Conservation (phyloP, 2,113 vertebrate species). For the Chaetorhynchus papuensis region DNA sequence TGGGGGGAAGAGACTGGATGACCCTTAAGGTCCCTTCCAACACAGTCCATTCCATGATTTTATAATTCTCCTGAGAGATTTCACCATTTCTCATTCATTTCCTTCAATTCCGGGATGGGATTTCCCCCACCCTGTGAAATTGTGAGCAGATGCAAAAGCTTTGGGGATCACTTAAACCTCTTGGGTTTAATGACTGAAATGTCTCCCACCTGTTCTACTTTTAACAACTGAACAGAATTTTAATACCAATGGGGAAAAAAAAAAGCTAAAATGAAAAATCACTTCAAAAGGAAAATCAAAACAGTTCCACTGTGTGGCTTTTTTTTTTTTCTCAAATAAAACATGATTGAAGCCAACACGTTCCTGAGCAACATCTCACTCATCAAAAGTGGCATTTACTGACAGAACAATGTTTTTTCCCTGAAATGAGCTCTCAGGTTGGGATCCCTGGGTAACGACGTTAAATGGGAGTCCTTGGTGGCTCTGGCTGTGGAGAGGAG, state of each 20-base stretch:
- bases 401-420: not conserved
- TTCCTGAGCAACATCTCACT: slow-evolving; percentile 16
- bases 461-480: not conserved
- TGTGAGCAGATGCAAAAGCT: not conserved
- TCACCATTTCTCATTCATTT: not conserved
- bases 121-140: not conserved
- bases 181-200: not conserved
- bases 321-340: not conserved
- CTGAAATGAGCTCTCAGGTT: not conserved
- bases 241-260: not conserved
- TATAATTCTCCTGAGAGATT: not conserved
- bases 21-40: not conserved
- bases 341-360: not conserved
- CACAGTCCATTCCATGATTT: not conserved
- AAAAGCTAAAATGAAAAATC: not conserved
- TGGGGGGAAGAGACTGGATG: too few relatives aligned
- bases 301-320: not conserved
- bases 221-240: not conserved
- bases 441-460: not conserved
- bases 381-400: slow-evolving; percentile 23
- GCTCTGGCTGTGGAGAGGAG: not conserved
- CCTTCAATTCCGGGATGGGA: not conserved
- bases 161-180: not conserved
- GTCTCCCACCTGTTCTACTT: not conserved
- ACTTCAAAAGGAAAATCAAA: slow-evolving; percentile 25